These are phyloP conservation scores for Orgyia antiqua DNA, from an alignment of 2,888 invertebrate genomes.

Conservation along the genomic window DNA sequence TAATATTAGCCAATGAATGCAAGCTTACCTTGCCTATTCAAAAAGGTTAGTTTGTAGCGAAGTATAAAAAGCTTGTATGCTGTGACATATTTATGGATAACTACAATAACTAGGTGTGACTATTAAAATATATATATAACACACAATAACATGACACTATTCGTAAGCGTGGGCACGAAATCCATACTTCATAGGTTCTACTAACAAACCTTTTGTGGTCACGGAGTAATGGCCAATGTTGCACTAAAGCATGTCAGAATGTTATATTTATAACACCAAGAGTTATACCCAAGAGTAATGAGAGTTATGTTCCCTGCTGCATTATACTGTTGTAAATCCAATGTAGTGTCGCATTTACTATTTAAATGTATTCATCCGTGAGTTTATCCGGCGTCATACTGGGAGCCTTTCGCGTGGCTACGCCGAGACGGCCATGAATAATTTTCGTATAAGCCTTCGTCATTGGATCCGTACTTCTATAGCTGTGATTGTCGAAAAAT, in stretches of 20 bases:
- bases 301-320: constrained; percentile 63
- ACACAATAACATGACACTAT: constrained; percentile 28
- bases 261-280: constrained; percentile 67
- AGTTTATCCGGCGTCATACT: constrained; percentile 71
- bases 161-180: constrained; percentile 52
- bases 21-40: too few relatives aligned
- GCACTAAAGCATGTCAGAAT: constrained; percentile 64
- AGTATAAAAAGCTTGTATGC: too few relatives aligned
- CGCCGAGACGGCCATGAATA: constrained; percentile 59
- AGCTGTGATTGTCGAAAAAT: constrained; percentile 19
- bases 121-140: constrained; percentile 7
- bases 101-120: constrained; percentile 5
- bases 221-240: constrained; percentile 51
- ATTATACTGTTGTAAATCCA: constrained; percentile 72
- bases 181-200: constrained; percentile 65
- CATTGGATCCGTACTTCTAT: constrained; percentile 26
- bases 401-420: constrained; percentile 59
- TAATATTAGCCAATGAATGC: too few relatives aligned
- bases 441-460: constrained; percentile 58
- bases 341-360: constrained; percentile 70
- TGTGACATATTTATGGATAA: too few relatives aligned
- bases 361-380: constrained; percentile 76
- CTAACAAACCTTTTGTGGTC: constrained; percentile 74
- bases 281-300: constrained; percentile 71
- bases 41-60: too few relatives aligned